A percentile compares a stretch with the other conserved stretches of the same genome.
These are phyloP conservation scores for Distichodus sexfasciatus DNA, from an alignment of 2,797 vertebrate species.

Conservation along the genomic window DNA sequence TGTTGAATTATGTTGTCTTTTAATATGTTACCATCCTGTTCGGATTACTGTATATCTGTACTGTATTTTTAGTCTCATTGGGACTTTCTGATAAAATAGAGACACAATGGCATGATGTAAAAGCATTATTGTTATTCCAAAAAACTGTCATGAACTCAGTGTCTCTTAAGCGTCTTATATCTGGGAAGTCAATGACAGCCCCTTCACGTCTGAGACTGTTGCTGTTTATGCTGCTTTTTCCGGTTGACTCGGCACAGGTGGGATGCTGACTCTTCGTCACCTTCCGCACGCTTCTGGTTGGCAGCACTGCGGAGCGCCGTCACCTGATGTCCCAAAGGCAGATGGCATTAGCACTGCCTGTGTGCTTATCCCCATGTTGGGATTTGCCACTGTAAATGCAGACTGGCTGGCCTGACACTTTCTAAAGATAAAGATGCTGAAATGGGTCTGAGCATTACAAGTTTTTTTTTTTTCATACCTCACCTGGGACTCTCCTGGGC, in stretches of 20 bases:
- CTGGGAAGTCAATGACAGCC: background rate
- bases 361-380: conserved; percentile 3
- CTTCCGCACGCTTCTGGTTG: conserved; percentile 17
- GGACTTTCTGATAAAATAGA: no score
- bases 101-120: background rate
- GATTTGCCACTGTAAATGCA: conserved; percentile 26
- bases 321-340: conserved; percentile 48
- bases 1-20: no score
- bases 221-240: conserved; percentile 24
- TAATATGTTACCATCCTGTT: no score
- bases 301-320: conserved; percentile 29
- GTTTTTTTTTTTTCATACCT: background rate
- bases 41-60: no score
- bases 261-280: conserved; percentile 43
- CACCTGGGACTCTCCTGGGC: background rate
- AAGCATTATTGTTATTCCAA: background rate
- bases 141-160: background rate
- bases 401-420: conserved; percentile 29
- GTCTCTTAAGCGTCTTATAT: background rate
- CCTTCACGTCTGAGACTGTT: background rate
- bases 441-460: conserved; percentile 12
- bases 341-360: conserved; percentile 51
- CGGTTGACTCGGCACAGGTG: conserved; percentile 45
- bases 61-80: no score
- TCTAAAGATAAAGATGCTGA: conserved; percentile 45